Percentiles rank a stretch among this genome's conserved stretches.
Evolutionary conservation across 2,888 invertebrate genomes (phyloP).

Genomic region (Graphium colonna): DNA sequence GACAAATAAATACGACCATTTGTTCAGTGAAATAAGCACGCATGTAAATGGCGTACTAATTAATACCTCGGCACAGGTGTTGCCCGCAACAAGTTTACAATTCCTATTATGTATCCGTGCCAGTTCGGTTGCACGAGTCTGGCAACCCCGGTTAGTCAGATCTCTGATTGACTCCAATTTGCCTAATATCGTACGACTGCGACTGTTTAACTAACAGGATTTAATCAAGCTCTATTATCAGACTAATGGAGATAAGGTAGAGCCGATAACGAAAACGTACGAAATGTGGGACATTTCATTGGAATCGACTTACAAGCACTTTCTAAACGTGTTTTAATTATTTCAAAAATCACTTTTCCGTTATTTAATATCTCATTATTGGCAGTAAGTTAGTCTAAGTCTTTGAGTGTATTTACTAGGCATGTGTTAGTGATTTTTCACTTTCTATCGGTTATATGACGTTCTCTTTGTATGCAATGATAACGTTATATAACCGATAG

Average conservation of each 20-base stretch:
- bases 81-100: constrained; percentile 17
- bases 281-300: neutral
- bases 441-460: no score
- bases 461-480: no score
- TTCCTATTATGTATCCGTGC: constrained; percentile 23
- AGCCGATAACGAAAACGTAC: constrained; percentile 16
- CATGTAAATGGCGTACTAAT: constrained; percentile 10
- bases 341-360: no score
- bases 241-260: constrained; percentile 16
- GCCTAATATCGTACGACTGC: constrained; percentile 18
- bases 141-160: constrained; percentile 17
- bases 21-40: neutral
- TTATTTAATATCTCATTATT: no score
- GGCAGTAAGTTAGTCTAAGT: no score
- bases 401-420: no score
- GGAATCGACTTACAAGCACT: neutral
- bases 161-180: constrained; percentile 24
- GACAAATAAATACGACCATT: neutral
- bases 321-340: no score
- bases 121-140: constrained; percentile 7
- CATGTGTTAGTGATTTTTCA: no score
- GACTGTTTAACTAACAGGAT: constrained; percentile 18
- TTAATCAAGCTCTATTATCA: constrained; percentile 20
- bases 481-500: no score
- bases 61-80: constrained; percentile 21